These are phyloP conservation scores for Colletes gigas DNA, from an alignment of 1,140 invertebrate species.

Conservation along the genomic window DNA sequence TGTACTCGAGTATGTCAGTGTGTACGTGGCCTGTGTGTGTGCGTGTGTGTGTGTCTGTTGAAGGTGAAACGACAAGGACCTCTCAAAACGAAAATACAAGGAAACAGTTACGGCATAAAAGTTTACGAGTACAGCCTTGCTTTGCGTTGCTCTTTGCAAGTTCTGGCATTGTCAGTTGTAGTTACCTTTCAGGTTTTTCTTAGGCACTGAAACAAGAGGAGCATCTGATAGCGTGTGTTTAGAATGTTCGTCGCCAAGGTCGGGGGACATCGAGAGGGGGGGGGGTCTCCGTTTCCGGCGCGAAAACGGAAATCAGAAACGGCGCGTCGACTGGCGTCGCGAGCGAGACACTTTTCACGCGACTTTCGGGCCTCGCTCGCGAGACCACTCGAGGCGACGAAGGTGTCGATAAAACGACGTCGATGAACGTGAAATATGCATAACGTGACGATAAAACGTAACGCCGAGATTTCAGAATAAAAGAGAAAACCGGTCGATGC, in stretches of 20 bases:
- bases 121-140: slow-evolving; percentile 58
- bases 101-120: slow-evolving; percentile 62
- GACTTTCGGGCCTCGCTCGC: background rate
- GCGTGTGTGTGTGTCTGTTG: slow-evolving; percentile 28
- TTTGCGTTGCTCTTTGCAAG: slow-evolving; percentile 57
- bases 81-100: slow-evolving; percentile 67
- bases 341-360: background rate
- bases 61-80: slow-evolving; percentile 61
- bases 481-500: no score
- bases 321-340: background rate
- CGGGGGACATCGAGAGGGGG: slow-evolving; percentile 48
- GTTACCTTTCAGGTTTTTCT: slow-evolving; percentile 88
- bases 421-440: background rate
- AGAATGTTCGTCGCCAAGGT: slow-evolving; percentile 78
- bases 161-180: slow-evolving; percentile 69
- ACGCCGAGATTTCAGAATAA: background rate
- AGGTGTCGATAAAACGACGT: slow-evolving; percentile 3
- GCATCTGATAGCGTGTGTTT: slow-evolving; percentile 81
- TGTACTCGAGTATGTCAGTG: background rate
- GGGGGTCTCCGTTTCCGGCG: slow-evolving; percentile 12
- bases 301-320: slow-evolving; percentile 11
- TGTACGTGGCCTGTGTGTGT: slow-evolving; percentile 15
- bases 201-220: slow-evolving; percentile 87
- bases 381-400: slow-evolving; percentile 1
- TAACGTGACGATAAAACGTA: background rate